phyloP scores from a whole-genome alignment of 2,888 invertebrate genomes.

The Diaperis boleti region DNA sequence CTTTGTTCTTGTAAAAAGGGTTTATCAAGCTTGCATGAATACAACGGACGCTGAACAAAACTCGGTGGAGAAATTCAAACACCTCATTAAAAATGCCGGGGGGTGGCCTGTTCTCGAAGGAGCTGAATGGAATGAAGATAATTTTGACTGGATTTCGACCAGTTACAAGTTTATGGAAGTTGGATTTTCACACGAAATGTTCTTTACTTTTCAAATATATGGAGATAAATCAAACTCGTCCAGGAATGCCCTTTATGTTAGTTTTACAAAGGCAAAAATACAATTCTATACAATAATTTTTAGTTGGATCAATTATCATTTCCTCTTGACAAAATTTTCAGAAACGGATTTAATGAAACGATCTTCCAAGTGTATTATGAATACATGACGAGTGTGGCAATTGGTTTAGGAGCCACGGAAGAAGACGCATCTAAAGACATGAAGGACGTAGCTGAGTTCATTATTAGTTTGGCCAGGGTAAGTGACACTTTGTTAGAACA shows the following conservation, averaged over 20 bases:
- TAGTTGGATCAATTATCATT: constrained; percentile 86
- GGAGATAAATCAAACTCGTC: constrained; percentile 31
- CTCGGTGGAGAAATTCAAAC: constrained; percentile 19
- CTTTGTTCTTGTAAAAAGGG: constrained; percentile 78
- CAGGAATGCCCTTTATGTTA: constrained; percentile 26
- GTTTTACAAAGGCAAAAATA: constrained; percentile 6
- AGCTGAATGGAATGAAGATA: constrained; percentile 74
- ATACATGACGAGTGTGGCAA: constrained; percentile 53
- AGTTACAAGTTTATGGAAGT: constrained; percentile 79
- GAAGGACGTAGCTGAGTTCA: constrained; percentile 50
- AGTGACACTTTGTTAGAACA: constrained; percentile 6
- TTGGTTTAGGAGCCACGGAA: constrained; percentile 52
- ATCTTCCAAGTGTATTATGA: constrained; percentile 80
- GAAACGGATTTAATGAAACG: constrained; percentile 78
- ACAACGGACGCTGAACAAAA: constrained; percentile 61
- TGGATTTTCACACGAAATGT: constrained; percentile 76
- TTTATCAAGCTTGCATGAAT: constrained; percentile 87
- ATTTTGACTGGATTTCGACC: constrained; percentile 81
- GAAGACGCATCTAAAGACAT: constrained; percentile 49
- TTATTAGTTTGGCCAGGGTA: constrained; percentile 51
- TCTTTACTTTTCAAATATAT: constrained; percentile 20
- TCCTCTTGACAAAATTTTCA: constrained; percentile 67
- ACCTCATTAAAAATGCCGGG: constrained; percentile 71
- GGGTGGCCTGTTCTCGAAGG: constrained; percentile 91
- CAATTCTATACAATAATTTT: constrained; percentile 33